Evolutionary conservation across 2,797 vertebrate species (phyloP).

Genomic region (Thripadectes ignobilis): DNA sequence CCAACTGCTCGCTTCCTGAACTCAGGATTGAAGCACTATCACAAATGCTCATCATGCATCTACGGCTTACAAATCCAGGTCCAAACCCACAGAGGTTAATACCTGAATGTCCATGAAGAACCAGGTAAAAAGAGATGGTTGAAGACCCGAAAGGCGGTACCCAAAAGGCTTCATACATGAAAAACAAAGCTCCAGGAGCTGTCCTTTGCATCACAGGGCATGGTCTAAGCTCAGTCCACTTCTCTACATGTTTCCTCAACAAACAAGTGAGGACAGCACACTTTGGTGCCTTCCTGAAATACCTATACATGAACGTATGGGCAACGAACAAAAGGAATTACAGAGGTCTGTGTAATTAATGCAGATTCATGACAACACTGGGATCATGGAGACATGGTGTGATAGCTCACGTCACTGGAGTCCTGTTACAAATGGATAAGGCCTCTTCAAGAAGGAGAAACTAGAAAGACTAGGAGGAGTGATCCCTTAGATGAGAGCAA

Average conservation of each 20-base stretch:
- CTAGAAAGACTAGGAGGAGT: background rate
- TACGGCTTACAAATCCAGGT: background rate
- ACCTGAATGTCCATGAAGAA: background rate
- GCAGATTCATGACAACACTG: background rate
- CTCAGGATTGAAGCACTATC: background rate
- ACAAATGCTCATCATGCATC: background rate
- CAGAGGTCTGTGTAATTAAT: background rate
- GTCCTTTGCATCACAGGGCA: background rate
- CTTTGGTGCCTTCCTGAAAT: background rate
- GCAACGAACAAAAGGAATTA: background rate
- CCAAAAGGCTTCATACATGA: background rate
- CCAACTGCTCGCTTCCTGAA: background rate
- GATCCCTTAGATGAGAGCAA: background rate
- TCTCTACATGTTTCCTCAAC: background rate
- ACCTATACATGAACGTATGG: background rate
- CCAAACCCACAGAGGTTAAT: background rate
- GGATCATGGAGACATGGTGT: background rate
- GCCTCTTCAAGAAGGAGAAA: background rate
- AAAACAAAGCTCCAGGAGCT: background rate
- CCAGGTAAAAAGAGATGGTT: background rate
- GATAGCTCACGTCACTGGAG: background rate
- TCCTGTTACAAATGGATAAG: background rate
- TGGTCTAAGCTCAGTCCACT: rapidly evolving
- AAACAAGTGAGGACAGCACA: background rate
- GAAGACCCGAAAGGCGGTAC: background rate